These are phyloP conservation scores for Myripristis jacobus DNA, from an alignment of 2,797 vertebrate species.

Conservation along the genomic window DNA sequence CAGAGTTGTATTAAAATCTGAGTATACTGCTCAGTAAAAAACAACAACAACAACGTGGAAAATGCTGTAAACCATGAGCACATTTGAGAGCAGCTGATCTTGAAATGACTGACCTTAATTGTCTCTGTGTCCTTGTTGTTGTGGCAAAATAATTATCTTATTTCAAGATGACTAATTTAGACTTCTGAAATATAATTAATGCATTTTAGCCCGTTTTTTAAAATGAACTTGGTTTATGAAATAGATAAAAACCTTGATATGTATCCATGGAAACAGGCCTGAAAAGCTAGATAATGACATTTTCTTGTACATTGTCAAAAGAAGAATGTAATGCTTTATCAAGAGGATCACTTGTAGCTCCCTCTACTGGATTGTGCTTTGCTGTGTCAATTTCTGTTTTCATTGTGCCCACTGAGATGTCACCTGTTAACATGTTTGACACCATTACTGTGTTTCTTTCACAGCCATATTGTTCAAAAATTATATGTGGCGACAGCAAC, in stretches of 20 bases:
- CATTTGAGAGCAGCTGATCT: neutral
- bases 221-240: neutral
- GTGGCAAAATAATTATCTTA: neutral
- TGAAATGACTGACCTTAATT: conserved; percentile 22
- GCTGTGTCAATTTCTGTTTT: neutral
- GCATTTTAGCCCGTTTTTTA: no score
- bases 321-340: conserved; percentile 5
- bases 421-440: neutral
- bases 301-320: conserved; percentile 13
- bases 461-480: conserved; percentile 25
- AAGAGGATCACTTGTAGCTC: conserved; percentile 19
- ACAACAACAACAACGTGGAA: neutral
- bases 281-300: conserved; percentile 3
- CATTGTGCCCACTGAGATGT: neutral
- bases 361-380: conserved; percentile 12
- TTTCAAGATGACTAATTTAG: no score
- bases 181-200: no score
- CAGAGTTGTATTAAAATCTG: neutral
- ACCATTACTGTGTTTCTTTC: conserved; percentile 2
- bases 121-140: neutral
- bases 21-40: neutral
- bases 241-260: neutral
- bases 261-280: neutral
- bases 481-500: conserved; percentile 18
- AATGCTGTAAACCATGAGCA: conserved; percentile 8